A percentile compares a stretch with the other conserved stretches of the same genome.
phyloP scores from a whole-genome alignment of 2,888 invertebrate genomes.

The Catocala sponsa region DNA sequence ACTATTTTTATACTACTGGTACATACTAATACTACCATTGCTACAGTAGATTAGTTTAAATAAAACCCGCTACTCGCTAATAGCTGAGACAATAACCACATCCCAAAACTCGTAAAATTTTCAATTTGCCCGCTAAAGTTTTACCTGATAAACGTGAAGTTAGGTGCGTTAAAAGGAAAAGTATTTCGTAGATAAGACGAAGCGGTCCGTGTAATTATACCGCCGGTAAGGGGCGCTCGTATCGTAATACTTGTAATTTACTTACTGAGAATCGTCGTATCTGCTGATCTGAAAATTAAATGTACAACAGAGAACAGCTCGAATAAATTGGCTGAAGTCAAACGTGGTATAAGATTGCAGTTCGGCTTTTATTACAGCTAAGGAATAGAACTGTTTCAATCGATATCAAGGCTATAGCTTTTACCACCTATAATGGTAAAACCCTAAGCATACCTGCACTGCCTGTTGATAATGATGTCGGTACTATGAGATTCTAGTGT shows the following conservation, averaged over 20 bases:
- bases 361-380: too few species aligned
- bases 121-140: conserved; percentile 83
- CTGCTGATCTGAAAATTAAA: conserved; percentile 22
- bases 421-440: too few species aligned
- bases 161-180: conserved; percentile 74
- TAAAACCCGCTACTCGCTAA: conserved; percentile 8
- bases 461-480: too few species aligned
- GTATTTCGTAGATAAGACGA: conserved; percentile 71
- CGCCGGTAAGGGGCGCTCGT: conserved; percentile 47
- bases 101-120: conserved; percentile 78
- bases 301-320: conserved; percentile 8
- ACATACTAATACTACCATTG: too few species aligned
- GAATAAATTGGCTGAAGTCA: conserved; percentile 4
- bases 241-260: conserved; percentile 62
- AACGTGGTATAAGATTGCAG: too few species aligned
- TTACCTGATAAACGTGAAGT: conserved; percentile 85
- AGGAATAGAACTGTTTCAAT: too few species aligned
- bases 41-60: too few species aligned
- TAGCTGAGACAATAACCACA: conserved; percentile 34
- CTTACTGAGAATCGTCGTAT: conserved; percentile 50
- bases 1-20: too few species aligned
- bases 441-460: too few species aligned
- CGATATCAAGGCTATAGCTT: too few species aligned
- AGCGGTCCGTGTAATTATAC: conserved; percentile 68
- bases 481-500: too few species aligned